A percentile compares a stretch with the other conserved stretches of the same genome.
Conservation (phyloP, 35 echinoderm and acorn worm genomes). For the Ophioderma brevispina region DNA sequence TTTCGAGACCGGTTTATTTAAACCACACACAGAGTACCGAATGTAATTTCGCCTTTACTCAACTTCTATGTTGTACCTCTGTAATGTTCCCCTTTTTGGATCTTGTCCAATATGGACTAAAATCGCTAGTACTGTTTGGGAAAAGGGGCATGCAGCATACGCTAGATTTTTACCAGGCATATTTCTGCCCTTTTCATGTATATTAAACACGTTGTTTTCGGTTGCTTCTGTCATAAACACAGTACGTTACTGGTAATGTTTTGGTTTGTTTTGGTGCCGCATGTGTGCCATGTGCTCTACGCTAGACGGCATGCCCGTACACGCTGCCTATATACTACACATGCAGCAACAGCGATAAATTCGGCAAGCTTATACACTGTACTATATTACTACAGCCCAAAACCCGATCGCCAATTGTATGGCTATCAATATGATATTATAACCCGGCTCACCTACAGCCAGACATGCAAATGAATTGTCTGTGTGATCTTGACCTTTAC, state of each 20-base stretch:
- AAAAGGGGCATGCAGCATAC: neutral
- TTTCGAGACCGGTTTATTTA: no score
- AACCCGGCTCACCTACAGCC: neutral
- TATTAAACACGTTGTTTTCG: neutral
- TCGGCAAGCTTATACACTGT: neutral
- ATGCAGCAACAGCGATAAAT: neutral
- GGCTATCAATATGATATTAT: neutral
- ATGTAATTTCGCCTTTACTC: neutral
- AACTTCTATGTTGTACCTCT: neutral
- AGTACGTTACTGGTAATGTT: neutral
- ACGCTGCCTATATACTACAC: neutral
- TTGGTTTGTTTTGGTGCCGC: constrained; percentile 1
- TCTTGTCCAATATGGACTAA: neutral
- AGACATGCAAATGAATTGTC: constrained; percentile 5
- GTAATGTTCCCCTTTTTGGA: neutral
- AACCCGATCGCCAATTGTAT: neutral
- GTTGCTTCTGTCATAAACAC: neutral
- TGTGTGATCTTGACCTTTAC: constrained; percentile 6
- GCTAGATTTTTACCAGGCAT: neutral
- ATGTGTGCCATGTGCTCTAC: neutral
- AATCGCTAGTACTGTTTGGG: neutral
- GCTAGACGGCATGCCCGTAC: neutral
- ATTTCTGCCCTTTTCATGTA: neutral
- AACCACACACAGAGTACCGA: no score
- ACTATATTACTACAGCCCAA: neutral